These are phyloP conservation scores for Collichthys lucidus DNA, from an alignment of 2,113 vertebrate genomes.

Conservation along the genomic window DNA sequence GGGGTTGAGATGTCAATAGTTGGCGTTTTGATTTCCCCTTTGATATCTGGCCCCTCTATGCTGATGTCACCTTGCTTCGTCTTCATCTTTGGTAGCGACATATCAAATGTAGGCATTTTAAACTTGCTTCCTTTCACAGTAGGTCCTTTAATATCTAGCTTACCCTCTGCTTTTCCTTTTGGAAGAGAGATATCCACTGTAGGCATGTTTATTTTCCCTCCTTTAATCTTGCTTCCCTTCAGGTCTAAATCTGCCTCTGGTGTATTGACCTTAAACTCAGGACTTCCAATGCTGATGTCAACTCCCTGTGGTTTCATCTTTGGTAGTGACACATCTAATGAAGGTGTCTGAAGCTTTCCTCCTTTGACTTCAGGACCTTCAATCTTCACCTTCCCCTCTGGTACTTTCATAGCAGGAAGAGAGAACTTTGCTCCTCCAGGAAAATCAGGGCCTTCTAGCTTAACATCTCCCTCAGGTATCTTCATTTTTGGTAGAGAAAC, in stretches of 20 bases:
- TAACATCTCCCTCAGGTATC: constrained; percentile 37
- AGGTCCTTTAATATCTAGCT: constrained; percentile 42
- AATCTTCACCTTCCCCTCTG: constrained; percentile 41
- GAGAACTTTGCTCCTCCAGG: constrained; percentile 67
- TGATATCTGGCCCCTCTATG: constrained; percentile 28
- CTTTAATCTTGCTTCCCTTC: constrained; percentile 35
- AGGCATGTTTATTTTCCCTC: constrained; percentile 65
- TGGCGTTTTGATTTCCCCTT: constrained; percentile 70
- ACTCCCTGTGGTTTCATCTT: constrained; percentile 44
- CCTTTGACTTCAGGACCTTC: constrained; percentile 37
- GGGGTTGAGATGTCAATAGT: constrained; percentile 73
- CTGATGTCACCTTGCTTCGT: constrained; percentile 40
- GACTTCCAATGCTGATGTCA: constrained; percentile 26
- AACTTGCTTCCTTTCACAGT: constrained; percentile 62
- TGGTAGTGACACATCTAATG: constrained; percentile 74
- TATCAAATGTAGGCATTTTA: constrained; percentile 55
- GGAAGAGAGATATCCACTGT: constrained; percentile 72
- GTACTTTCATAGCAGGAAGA: constrained; percentile 61
- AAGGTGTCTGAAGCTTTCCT: constrained; percentile 71
- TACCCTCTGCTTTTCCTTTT: constrained; percentile 56
- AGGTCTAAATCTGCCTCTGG: constrained; percentile 39
- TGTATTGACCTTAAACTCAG: constrained; percentile 59
- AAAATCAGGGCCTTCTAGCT: constrained; percentile 32
- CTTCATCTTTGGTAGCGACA: constrained; percentile 66
- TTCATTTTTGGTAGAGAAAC: constrained; percentile 71